Evolutionary conservation across 2,113 vertebrate species (phyloP).

Genomic region (Crotophaga sulcirostris): DNA sequence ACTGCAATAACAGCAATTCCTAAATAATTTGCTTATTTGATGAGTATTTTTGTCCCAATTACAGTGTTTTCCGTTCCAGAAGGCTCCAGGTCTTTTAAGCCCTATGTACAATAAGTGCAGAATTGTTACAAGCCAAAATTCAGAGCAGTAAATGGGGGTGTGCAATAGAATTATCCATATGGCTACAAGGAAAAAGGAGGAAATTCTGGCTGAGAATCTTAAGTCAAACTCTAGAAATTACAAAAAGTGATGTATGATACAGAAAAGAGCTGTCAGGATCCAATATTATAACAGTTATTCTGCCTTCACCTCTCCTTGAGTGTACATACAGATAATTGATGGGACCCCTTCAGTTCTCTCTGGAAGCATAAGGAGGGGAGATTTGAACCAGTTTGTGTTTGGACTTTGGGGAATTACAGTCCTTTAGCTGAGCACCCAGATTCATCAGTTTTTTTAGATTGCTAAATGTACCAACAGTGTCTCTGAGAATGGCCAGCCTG

Average conservation of each 20-base stretch:
- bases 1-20: not conserved
- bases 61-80: not conserved
- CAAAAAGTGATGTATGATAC: not conserved
- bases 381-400: not conserved
- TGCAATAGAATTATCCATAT: not conserved
- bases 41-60: not conserved
- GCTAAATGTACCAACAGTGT: not conserved
- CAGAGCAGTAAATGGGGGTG: not conserved
- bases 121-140: not conserved
- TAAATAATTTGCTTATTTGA: not conserved
- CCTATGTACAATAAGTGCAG: not conserved
- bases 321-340: not conserved
- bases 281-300: not conserved
- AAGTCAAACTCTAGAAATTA: not conserved
- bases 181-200: not conserved
- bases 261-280: not conserved
- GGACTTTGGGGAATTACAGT: not conserved
- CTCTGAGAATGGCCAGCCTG: not conserved
- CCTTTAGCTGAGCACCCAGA: not conserved
- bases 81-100: not conserved
- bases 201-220: not conserved
- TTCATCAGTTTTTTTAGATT: not conserved
- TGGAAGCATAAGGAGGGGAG: not conserved
- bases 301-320: not conserved
- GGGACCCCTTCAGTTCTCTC: not conserved